Base-by-base conservation (phyloP, 2,113 vertebrate species). In the Limanda limanda region DNA sequence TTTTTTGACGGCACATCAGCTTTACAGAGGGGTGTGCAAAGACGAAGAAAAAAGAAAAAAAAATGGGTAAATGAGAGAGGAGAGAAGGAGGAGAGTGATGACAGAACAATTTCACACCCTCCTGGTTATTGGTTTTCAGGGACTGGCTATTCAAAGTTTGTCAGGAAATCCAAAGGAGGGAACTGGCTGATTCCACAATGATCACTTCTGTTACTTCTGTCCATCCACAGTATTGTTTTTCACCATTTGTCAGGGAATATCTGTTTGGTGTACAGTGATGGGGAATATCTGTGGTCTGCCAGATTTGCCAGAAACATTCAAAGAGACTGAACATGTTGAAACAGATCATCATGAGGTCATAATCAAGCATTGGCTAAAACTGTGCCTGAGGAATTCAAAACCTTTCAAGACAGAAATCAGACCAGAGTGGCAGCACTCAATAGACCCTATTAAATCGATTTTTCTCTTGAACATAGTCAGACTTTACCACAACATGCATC, bases 51-150 rank as follows among this genome's bases (percentile, higher is more conserved):
- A 55, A 56, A 24, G 79, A 48, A 56, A 24, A 58, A 58, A 79
- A 47, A 81, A 71, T 37, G 23, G 61, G 65, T 11, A 55, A 76
- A 70, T 66, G 71, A 73, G 61, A 54, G 69, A 81, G 74, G 25
- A 68, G 68, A 51, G 63, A 56, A 37, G 23, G 23, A 68, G 74
- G 24, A 71, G 68, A 72, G 24, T 61, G 63, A 82, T 82, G 83
- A 86, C 78, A 84, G 76, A 63, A 88, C 81, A 69, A 86, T 89
- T 89, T 89, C 88, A 86, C 83, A 79, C 81, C 62, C 81, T 70
- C 55, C 0, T 76, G 78, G 83, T 87, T 84, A 86, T 86, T 79
- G 78, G 75, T 79, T 87, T 82, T 82, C 55, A 47, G 80, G 78
- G 82, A 83, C 74, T 23, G 69, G 56, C 64, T 57, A 54, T 79